phyloP scores from a whole-genome alignment of 2,797 vertebrate species.

The Platyrinchus mystaceus region DNA sequence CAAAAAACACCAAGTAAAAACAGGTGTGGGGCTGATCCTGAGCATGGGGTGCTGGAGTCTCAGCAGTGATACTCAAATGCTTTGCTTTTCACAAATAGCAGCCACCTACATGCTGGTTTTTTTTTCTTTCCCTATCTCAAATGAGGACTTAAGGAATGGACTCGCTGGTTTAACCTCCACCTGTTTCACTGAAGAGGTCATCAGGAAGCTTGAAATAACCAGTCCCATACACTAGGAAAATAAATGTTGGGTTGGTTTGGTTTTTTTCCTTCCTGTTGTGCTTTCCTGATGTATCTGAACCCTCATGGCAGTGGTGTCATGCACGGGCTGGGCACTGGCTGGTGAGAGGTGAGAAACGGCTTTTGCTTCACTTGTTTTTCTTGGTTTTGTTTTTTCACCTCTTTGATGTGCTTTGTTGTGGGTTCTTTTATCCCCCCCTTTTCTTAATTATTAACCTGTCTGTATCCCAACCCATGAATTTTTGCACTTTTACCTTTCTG shows the following conservation, averaged over 20 bases:
- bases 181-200: neutral
- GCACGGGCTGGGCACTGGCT: too few species aligned
- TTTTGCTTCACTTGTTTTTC: neutral
- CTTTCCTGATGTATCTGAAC: neutral
- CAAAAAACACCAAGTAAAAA: neutral
- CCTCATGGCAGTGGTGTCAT: rapidly evolving
- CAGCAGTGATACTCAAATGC: neutral
- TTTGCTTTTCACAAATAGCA: neutral
- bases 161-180: neutral
- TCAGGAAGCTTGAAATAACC: rapidly evolving
- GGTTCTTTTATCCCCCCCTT: neutral
- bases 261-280: neutral
- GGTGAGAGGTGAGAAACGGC: neutral
- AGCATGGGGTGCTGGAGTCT: neutral
- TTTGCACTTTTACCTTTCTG: neutral
- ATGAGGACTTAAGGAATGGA: neutral
- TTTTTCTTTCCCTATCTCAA: neutral
- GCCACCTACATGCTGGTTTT: rapidly evolving
- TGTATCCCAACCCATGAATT: neutral
- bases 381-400: neutral
- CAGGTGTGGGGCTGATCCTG: neutral
- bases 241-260: too few species aligned
- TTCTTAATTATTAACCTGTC: neutral
- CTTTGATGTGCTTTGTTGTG: neutral
- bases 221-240: neutral